These are phyloP conservation scores for Laupala kohalensis DNA, from an alignment of 1,140 invertebrate species.

Conservation along the genomic window DNA sequence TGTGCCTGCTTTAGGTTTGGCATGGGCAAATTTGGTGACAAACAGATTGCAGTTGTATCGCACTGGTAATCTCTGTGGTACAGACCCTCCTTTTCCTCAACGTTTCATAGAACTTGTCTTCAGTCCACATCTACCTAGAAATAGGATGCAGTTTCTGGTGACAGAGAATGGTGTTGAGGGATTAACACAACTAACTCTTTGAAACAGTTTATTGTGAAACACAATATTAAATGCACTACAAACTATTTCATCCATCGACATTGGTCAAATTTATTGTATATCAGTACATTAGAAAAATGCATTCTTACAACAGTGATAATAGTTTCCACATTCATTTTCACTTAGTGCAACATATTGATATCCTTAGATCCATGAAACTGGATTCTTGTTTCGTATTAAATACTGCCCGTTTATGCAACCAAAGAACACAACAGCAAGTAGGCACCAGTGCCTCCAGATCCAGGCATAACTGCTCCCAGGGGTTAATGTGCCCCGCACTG, in stretches of 20 bases:
- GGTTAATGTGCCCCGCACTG: not conserved
- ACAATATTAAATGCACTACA: conserved; percentile 11
- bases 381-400: not conserved
- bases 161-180: conserved; percentile 24
- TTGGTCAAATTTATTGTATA: not conserved
- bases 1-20: conserved; percentile 23
- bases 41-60: conserved; percentile 26
- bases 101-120: conserved; percentile 28
- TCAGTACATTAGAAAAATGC: conserved; percentile 4
- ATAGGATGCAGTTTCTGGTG: conserved; percentile 24
- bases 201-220: conserved; percentile 10
- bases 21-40: conserved; percentile 33
- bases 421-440: not conserved
- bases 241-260: conserved; percentile 7
- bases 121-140: conserved; percentile 28
- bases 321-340: not conserved
- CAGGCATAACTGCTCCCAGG: not conserved
- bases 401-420: not conserved
- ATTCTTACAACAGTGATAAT: not conserved
- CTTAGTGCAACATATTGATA: not conserved
- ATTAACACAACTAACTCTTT: not conserved
- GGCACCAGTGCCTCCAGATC: not conserved
- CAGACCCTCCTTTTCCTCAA: conserved; percentile 10
- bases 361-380: not conserved
- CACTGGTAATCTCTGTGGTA: conserved; percentile 13